Evolutionary conservation across 2,113 vertebrate genomes (phyloP), one percentile per base, ranked within the genome.

Genomic region (Lycocorax pyrrhopterus): DNA sequence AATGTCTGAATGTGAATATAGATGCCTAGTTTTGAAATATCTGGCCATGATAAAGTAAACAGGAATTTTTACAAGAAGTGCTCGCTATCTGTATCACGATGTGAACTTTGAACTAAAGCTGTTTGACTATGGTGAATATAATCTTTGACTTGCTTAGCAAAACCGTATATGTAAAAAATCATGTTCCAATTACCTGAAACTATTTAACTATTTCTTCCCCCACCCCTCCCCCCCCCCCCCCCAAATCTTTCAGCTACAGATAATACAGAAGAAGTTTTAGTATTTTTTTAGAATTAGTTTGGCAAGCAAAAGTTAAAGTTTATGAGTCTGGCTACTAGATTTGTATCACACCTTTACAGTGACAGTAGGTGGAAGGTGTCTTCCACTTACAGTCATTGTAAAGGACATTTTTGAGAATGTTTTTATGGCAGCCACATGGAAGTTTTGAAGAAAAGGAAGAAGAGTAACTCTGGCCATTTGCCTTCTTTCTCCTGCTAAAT

Each of bases 201-300:
- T 59, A 6, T 26, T 29, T 55, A 85, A 72, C 12, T 59, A 6
- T 26, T 29, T 55, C 11, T 8, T 4, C 3, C 6, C 10, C 16
- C 9, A 6, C 33, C 4, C n/a, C n/a, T n/a, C n/a, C n/a, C 3
- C 6, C 10, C 16, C 9, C 4, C 33, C 4, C 13, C 12, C 55
- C 19, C 8, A 18, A 41, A 6, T 84, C 18, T 75, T 89, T 49
- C 79, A 37, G 8, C 12, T 84, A 11, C 47, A 68, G 56, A 41
- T 60, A 37, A 75, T 15, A 59, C 2, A 35, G 27, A 14, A 83
- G 11, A 59, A 55, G 3, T 52, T 56, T 71, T 16, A 47, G 13
- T 80, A 6, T 37, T 49, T 73, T 81, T 87, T 62, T 15, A n/a
- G 7, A 62, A 84, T 66, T 46, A 27, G 2, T 72, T 87, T 87